Evolutionary conservation across 2,888 invertebrate species (phyloP).

Genomic region (Melanchra persicariae): DNA sequence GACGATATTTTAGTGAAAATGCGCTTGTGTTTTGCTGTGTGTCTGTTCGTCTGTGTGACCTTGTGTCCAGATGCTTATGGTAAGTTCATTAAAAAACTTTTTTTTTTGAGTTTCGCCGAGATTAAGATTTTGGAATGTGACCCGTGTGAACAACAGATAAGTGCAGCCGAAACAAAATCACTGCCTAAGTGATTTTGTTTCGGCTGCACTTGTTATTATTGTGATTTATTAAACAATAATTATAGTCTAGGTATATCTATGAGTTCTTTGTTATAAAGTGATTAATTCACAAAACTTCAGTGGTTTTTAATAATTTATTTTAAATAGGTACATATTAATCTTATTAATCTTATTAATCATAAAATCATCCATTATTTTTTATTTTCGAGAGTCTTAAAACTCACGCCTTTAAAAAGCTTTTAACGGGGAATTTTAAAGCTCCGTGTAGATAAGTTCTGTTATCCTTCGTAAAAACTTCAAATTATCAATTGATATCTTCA

Average conservation of each 20-base stretch:
- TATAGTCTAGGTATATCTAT: no score
- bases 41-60: slow-evolving; percentile 67
- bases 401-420: not conserved
- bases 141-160: not conserved
- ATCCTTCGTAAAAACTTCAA: no score
- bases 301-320: no score
- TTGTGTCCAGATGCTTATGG: slow-evolving; percentile 68
- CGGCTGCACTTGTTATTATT: no score
- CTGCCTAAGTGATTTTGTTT: not conserved
- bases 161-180: no score
- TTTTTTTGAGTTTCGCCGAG: slow-evolving; percentile 9
- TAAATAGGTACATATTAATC: no score
- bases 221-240: no score
- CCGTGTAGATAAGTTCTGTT: not conserved
- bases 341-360: no score
- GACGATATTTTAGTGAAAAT: slow-evolving; percentile 68
- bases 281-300: no score
- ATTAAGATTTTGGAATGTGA: not conserved
- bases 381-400: not conserved
- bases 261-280: no score
- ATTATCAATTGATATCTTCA: not conserved
- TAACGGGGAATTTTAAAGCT: not conserved
- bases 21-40: slow-evolving; percentile 68
- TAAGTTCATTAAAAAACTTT: slow-evolving; percentile 58
- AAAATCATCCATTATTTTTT: no score